phyloP scores from a whole-genome alignment of 2,797 vertebrate species.

The Capromys pilorides region DNA sequence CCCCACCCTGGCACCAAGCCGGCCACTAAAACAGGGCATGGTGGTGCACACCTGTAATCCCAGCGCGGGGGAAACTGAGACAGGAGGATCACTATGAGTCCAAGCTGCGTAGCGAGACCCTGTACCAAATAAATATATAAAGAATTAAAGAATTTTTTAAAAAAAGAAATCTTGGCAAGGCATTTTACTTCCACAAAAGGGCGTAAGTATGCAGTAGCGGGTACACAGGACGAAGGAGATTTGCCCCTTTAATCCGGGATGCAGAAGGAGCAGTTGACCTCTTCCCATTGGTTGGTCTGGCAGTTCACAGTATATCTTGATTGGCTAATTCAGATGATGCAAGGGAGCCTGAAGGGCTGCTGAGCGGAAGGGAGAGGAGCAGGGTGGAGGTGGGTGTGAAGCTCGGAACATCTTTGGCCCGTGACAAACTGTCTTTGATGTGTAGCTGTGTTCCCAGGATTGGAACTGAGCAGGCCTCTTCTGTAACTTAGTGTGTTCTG shows the following conservation, averaged over 20 bases:
- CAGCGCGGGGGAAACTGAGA: no score
- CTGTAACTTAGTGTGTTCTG: not conserved
- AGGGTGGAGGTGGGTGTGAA: not conserved
- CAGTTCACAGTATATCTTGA: not conserved
- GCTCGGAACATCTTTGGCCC: not conserved
- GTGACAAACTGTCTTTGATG: not conserved
- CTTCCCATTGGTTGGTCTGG: not conserved
- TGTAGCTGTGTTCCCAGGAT: not conserved
- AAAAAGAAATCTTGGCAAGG: no score
- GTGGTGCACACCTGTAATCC: no score
- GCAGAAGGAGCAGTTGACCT: not conserved
- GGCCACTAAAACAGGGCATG: no score
- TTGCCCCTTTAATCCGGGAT: not conserved
- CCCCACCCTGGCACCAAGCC: no score
- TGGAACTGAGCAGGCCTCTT: not conserved
- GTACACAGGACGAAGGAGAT: not conserved
- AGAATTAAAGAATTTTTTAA: no score
- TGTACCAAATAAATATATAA: no score
- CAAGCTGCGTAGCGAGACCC: no score
- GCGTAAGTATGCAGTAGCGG: not conserved
- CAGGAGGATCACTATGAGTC: no score
- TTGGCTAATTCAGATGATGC: not conserved
- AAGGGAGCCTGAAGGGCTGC: not conserved
- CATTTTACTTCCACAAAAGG: not conserved
- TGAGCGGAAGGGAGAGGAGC: not conserved